Percentiles rank a stretch among this genome's conserved stretches.
Conservation (phyloP, 2,113 vertebrate species). For the Burhinus bistriatus region DNA sequence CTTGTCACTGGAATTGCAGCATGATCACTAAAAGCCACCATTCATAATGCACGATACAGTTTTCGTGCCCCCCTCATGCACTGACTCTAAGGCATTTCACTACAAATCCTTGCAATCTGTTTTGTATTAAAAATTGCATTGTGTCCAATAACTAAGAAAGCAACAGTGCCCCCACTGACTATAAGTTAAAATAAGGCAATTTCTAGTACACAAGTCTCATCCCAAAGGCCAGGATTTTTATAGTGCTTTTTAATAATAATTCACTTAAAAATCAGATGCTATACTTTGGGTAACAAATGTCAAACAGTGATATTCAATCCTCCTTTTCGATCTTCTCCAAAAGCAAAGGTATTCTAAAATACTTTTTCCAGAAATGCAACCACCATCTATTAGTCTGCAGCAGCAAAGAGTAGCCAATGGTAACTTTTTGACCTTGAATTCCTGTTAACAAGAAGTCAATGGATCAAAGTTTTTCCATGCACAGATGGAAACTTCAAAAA, state of each 20-base stretch:
- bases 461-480: background rate
- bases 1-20: background rate
- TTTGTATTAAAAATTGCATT: background rate
- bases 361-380: background rate
- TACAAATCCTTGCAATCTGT: background rate
- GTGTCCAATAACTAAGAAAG: background rate
- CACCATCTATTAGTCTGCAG: background rate
- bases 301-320: background rate
- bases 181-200: background rate
- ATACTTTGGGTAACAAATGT: background rate
- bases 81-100: background rate
- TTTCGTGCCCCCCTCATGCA: background rate
- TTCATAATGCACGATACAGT: background rate
- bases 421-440: background rate
- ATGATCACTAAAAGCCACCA: background rate
- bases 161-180: constrained; percentile 43
- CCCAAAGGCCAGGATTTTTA: background rate
- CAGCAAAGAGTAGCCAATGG: background rate
- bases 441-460: background rate
- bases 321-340: background rate
- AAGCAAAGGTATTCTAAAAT: background rate
- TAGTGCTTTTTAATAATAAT: background rate
- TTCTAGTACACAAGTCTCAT: background rate
- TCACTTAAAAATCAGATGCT: background rate
- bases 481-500: background rate